Evolutionary conservation across 2,888 invertebrate genomes (phyloP), one percentile per base, ranked within the genome.

Genomic region (Cerastis leucographa): DNA sequence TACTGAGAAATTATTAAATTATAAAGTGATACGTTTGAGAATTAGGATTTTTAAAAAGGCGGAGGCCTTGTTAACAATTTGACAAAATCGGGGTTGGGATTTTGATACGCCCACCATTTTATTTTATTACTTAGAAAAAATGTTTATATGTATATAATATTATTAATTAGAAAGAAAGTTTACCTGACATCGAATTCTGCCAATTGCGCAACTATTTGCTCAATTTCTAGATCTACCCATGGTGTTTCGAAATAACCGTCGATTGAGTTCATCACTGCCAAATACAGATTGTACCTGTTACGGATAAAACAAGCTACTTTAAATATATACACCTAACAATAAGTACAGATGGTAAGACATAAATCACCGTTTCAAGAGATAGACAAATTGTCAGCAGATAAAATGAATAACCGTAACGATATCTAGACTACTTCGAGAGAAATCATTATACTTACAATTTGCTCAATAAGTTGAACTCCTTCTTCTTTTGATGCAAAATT

Each of bases 241-340:
- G 98, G 97, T 78, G 98, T 97, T 91, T 98, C 98, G 89, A 97
- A 98, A 92, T 99, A 99, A 1, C 98, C 98, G 90, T 98, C 98
- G 74, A 99, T 98, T 7, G 98, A 98, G 89, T 98, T 98, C 96
- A 98, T 98, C 0, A 99, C 99, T 89, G 98, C 97, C 87, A 98
- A 97, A 94, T 99, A 99, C 74, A 97, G 89, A 71, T 94, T 97
- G 89, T 96, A 96, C 79, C 96, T 96, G 92, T 89, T 88, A 91
- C 8, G 9, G 22, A 68, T 79, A 49, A 81, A 81, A 80, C 25
- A 77, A 42, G 42, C 25, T 17, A 64, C 2, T 42, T 40, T 61
- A 62, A 62, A 62, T 40, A 62, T 11, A 61, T 51, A n/a, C 25
- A 25, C 5, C 5, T 54, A 54, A 12, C n/a, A 25, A 46, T 6